Conservation (phyloP, 2,888 invertebrate species). For the Agriopis leucophaearia region DNA sequence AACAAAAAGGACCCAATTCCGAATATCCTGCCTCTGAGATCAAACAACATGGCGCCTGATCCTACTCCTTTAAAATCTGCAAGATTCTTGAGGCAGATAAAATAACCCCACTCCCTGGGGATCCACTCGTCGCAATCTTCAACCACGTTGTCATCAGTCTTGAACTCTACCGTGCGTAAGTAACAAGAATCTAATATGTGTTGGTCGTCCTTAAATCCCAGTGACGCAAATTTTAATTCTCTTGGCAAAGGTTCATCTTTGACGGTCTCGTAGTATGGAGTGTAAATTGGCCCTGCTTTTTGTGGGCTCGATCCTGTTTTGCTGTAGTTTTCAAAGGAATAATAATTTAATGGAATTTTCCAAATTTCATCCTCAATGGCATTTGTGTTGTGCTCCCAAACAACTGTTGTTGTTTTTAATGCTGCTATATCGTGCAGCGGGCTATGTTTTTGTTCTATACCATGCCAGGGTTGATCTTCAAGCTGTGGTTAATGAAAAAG, state of each 20-base stretch:
- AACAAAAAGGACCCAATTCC: background rate
- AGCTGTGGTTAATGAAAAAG: background rate
- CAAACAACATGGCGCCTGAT: background rate
- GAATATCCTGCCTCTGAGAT: background rate
- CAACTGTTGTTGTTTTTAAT: background rate
- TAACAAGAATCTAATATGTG: background rate
- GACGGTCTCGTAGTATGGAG: background rate
- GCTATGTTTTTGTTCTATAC: background rate
- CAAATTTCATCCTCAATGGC: background rate
- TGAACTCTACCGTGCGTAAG: background rate
- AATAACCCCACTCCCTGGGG: background rate
- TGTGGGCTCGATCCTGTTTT: background rate
- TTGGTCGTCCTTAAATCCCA: background rate
- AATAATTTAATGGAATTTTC: background rate
- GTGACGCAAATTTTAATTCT: background rate
- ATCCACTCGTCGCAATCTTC: background rate
- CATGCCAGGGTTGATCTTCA: background rate
- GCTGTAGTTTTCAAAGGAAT: background rate
- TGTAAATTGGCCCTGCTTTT: background rate
- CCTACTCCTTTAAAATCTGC: conserved; percentile 1
- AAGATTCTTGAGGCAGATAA: background rate
- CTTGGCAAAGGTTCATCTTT: background rate
- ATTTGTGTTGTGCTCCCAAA: too few relatives aligned
- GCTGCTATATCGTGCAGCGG: background rate
- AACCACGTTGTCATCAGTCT: background rate